phyloP scores from a whole-genome alignment of 2,797 vertebrate genomes.

The Ciconia nigra region DNA sequence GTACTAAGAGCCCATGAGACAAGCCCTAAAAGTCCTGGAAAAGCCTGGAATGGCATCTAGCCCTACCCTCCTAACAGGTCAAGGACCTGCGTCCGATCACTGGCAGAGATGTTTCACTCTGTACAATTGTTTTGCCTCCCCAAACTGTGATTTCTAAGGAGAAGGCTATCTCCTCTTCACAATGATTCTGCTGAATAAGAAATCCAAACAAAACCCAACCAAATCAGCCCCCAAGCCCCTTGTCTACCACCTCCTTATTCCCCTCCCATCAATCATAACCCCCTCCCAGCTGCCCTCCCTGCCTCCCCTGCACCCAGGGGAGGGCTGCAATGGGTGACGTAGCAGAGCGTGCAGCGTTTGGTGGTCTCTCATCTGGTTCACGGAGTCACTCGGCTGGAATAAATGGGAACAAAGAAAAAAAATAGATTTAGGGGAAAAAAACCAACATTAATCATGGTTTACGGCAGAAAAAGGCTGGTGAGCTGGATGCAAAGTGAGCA shows the following conservation, averaged over 20 bases:
- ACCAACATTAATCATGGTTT: background rate
- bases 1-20: background rate
- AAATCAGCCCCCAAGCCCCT: slow-evolving; percentile 17
- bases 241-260: background rate
- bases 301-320: slow-evolving; percentile 45
- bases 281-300: slow-evolving; percentile 38
- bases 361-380: slow-evolving; percentile 69
- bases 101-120: background rate
- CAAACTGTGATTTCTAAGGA: background rate
- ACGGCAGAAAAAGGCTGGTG: slow-evolving; percentile 17
- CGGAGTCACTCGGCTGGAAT: slow-evolving; percentile 77
- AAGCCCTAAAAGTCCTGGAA: background rate
- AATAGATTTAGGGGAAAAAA: slow-evolving; percentile 62
- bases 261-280: background rate
- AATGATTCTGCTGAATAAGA: slow-evolving; percentile 27
- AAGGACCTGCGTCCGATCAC: background rate
- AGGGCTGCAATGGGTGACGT: slow-evolving; percentile 56
- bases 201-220: slow-evolving; percentile 1
- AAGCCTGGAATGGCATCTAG: background rate
- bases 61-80: background rate
- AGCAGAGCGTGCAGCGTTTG: slow-evolving; percentile 62
- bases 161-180: background rate
- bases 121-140: background rate
- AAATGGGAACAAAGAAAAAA: slow-evolving; percentile 75
- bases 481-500: background rate